Conservation (phyloP, 2,113 vertebrate genomes). For the Copsychus sechellarum region DNA sequence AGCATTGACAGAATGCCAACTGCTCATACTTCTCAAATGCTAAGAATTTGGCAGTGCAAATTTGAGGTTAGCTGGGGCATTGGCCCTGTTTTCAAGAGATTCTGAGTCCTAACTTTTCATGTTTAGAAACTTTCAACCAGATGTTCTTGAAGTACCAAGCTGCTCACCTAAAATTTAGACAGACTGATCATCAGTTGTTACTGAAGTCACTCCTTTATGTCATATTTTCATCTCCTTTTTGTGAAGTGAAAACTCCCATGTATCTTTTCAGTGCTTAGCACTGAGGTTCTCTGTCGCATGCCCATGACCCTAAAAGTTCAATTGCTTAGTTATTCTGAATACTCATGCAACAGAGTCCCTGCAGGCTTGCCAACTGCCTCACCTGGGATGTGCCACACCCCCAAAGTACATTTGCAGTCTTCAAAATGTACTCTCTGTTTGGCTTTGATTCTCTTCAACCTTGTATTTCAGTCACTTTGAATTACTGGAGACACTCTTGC, state of each 20-base stretch:
- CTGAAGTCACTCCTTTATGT: not conserved
- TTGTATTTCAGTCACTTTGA: not conserved
- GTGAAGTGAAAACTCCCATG: not conserved
- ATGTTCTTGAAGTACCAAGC: not conserved
- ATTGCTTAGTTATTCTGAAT: not conserved
- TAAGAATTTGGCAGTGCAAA: not conserved
- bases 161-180: not conserved
- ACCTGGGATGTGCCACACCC: not conserved
- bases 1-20: not conserved
- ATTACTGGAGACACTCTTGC: not conserved
- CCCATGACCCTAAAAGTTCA: not conserved
- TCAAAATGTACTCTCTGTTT: not conserved
- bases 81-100: not conserved
- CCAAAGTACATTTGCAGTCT: not conserved
- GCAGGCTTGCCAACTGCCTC: not conserved
- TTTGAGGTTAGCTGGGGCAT: not conserved
- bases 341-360: not conserved
- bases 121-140: not conserved
- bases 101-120: not conserved
- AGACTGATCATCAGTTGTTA: not conserved
- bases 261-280: not conserved
- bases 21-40: not conserved
- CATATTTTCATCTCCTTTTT: not conserved
- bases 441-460: not conserved
- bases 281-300: not conserved